Percentiles rank a stretch among this genome's conserved stretches.
phyloP scores from a whole-genome alignment of 2,888 invertebrate genomes.

The Eupithecia dodoneata region DNA sequence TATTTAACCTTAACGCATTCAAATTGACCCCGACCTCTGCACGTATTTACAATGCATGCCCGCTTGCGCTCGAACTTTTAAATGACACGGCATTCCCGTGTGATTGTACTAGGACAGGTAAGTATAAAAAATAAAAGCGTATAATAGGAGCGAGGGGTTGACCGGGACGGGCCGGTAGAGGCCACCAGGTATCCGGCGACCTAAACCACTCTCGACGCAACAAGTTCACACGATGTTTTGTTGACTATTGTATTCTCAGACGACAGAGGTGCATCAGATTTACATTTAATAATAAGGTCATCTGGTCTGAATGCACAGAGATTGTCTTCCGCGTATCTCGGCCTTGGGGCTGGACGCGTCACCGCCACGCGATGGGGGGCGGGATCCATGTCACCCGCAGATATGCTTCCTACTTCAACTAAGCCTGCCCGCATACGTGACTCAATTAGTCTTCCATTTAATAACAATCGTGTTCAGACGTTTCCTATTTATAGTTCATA shows the following conservation, averaged over 20 bases:
- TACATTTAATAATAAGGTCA: conserved; percentile 69
- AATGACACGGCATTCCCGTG: conserved; percentile 67
- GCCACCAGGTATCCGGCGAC: conserved; percentile 71
- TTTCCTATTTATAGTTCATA: conserved; percentile 40
- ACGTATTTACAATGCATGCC: conserved; percentile 40
- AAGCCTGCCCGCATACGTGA: conserved; percentile 55
- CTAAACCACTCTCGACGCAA: conserved; percentile 59
- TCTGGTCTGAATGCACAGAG: conserved; percentile 71
- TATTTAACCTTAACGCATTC: conserved; percentile 42
- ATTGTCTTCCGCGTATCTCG: conserved; percentile 79
- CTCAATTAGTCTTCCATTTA: conserved; percentile 47
- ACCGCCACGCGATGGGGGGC: conserved; percentile 44
- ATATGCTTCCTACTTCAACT: conserved; percentile 61
- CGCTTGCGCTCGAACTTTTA: conserved; percentile 38
- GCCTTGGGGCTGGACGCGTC: conserved; percentile 63
- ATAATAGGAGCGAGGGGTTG: conserved; percentile 64
- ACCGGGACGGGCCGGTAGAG: conserved; percentile 53
- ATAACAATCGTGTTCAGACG: conserved; percentile 38
- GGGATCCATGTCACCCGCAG: conserved; percentile 52
- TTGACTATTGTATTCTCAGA: conserved; percentile 39
- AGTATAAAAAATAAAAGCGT: conserved; percentile 66
- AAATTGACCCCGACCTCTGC: conserved; percentile 45
- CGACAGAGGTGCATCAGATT: conserved; percentile 54
- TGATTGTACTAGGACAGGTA: conserved; percentile 75
- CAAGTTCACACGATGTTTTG: conserved; percentile 67